A percentile compares a stretch with the other conserved stretches of the same genome.
phyloP scores from a whole-genome alignment of 2,113 vertebrate genomes.

The Kryptolebias marmoratus region DNA sequence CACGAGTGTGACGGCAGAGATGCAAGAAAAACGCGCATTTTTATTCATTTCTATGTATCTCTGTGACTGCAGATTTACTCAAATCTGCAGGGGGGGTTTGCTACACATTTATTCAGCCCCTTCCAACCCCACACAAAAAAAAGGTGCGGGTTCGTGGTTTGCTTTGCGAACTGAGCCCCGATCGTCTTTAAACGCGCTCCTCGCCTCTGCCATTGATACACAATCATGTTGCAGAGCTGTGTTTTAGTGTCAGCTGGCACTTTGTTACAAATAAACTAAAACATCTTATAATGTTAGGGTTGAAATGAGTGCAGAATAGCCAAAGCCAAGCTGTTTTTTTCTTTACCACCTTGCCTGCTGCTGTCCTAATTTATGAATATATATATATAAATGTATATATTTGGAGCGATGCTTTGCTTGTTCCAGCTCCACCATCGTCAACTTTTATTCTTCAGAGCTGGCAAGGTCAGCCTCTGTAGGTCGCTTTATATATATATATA shows the following conservation, averaged over 20 bases:
- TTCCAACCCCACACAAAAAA: too few relatives aligned
- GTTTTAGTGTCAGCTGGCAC: constrained; percentile 48
- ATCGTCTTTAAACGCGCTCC: constrained; percentile 54
- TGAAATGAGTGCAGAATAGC: constrained; percentile 1
- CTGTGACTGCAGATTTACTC: constrained; percentile 14
- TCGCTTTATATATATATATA: not conserved
- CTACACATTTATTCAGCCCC: not conserved
- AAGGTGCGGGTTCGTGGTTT: constrained; percentile 4
- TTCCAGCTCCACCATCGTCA: constrained; percentile 25
- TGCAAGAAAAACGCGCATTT: constrained; percentile 62
- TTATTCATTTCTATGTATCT: constrained; percentile 22
- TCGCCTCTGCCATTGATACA: constrained; percentile 63
- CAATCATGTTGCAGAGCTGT: constrained; percentile 46
- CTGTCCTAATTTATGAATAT: not conserved
- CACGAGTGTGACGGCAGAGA: constrained; percentile 78
- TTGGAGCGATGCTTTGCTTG: constrained; percentile 25
- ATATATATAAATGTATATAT: constrained; percentile 8
- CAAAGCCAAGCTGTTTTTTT: not conserved
- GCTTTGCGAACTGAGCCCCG: constrained; percentile 42
- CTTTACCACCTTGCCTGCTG: not conserved
- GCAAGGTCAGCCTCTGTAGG: constrained; percentile 38
- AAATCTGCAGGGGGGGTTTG: not conserved
- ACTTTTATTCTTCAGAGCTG: constrained; percentile 62
- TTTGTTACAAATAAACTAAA: constrained; percentile 43
- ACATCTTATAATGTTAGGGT: constrained; percentile 4